Base-by-base conservation (phyloP, 1,140 invertebrate species). In the Drosophila ananassae region DNA sequence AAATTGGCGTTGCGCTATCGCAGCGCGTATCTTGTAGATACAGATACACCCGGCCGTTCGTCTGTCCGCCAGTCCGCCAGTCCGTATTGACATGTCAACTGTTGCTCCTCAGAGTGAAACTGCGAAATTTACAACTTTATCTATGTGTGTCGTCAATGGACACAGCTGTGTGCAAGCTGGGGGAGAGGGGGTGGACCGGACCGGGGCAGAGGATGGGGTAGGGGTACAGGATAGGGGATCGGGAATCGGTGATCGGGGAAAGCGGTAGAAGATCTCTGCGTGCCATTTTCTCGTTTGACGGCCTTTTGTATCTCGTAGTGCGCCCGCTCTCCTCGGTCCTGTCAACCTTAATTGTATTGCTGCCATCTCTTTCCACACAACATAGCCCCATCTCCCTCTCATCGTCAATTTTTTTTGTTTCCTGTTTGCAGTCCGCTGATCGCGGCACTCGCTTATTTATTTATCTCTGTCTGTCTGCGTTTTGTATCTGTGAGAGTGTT, bases 101-200 rank as follows among this genome's bases (percentile, higher is more conserved):
- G 72, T 67, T 62, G 73, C 67, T 58, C 32, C n/a, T 25, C 53
- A 37, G 2, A 53, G 64, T 57, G 53, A 69, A 69, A 75, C 74
- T 78, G 82, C 69, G 59, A 87, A 87, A 85, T 83, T 79, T 89
- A 89, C 79, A 89, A 89, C 84, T 89, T 89, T 89, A 89, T 87
- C 83, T 87, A 89, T 83, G 72, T 87, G 73, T 85, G 82, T 61
- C 79, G 79, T 75, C 75, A 25, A 21, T 24, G 46, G 52, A 25
- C 41, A 6, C 41, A 44, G 41, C 41, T 9, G 37, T 47, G 17
- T 39, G 22, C 7, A n/a, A 22, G 17, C n/a, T 13, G 39, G 8
- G 13, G 34, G 52, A 46, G 24, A 32, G 50, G 21, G 12, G 57
- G 9, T 10, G 13, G 52, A 10, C 37, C 12, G 13, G 6, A 28